Percentiles rank a stretch among this genome's conserved stretches.
phyloP scores from a whole-genome alignment of 2,888 invertebrate species.

The Metalampra italica region DNA sequence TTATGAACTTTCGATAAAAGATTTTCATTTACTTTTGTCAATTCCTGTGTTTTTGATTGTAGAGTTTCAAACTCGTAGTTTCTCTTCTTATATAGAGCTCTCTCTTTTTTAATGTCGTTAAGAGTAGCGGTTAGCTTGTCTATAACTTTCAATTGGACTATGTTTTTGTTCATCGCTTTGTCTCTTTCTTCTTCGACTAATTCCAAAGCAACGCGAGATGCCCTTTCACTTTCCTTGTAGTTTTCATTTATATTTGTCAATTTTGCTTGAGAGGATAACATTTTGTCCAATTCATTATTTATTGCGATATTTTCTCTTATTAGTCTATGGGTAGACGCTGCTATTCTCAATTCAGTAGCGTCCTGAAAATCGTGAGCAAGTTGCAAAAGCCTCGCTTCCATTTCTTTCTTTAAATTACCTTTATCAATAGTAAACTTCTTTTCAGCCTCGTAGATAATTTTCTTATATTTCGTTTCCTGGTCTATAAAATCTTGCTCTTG shows the following conservation, averaged over 20 bases:
- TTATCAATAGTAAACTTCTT: constrained; percentile 87
- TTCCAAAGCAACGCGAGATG: constrained; percentile 72
- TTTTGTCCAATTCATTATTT: constrained; percentile 85
- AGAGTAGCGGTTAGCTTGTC: constrained; percentile 79
- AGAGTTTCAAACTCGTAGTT: constrained; percentile 56
- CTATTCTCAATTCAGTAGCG: constrained; percentile 90
- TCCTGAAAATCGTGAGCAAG: constrained; percentile 91
- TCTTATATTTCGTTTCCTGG: constrained; percentile 87
- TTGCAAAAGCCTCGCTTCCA: constrained; percentile 89
- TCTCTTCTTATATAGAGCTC: constrained; percentile 58
- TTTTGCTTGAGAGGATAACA: constrained; percentile 81
- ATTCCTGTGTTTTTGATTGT: constrained; percentile 52
- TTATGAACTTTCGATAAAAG: constrained; percentile 64
- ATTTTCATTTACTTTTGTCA: constrained; percentile 66
- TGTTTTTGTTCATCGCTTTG: constrained; percentile 79
- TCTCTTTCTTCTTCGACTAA: constrained; percentile 81
- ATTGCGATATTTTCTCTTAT: constrained; percentile 91
- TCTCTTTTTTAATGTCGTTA: constrained; percentile 69
- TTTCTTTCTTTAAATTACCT: constrained; percentile 90
- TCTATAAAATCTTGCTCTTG: constrained; percentile 87
- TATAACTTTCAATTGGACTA: constrained; percentile 82
- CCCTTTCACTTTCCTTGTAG: constrained; percentile 77
- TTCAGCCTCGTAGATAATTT: constrained; percentile 87
- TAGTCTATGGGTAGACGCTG: constrained; percentile 91
- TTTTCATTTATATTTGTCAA: constrained; percentile 80